Conservation (phyloP, 2,888 invertebrate genomes). For the Onthophagus sagittarius region DNA sequence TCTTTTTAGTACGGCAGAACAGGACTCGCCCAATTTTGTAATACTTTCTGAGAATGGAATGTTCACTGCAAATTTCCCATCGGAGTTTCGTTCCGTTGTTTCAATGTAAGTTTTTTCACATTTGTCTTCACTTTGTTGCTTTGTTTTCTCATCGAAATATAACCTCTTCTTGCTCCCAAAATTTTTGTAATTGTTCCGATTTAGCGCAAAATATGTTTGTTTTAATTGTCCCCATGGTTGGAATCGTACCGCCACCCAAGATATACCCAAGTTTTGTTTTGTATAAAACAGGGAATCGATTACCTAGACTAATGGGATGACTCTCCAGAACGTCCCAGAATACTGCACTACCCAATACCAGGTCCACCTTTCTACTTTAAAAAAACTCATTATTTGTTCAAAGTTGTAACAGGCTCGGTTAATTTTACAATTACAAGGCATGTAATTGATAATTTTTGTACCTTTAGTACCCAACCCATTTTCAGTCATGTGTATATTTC, state of each 20-base stretch:
- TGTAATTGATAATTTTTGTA: neutral
- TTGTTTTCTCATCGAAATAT: neutral
- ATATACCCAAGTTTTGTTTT: conserved; percentile 18
- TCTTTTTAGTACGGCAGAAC: conserved; percentile 1
- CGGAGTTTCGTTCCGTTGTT: neutral
- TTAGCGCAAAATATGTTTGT: neutral
- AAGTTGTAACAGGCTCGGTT: neutral
- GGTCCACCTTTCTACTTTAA: conserved; percentile 3
- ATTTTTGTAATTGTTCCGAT: neutral
- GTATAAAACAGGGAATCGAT: conserved; percentile 2
- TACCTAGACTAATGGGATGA: neutral
- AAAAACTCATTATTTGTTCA: conserved; percentile 1
- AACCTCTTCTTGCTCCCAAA: conserved; percentile 17
- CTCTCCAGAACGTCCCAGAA: conserved; percentile 7
- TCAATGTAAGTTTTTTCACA: conserved; percentile 7
- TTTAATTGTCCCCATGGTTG: neutral
- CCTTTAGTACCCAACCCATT: conserved; percentile 1
- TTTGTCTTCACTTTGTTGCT: neutral
- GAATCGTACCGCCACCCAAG: neutral
- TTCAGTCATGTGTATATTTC: neutral
- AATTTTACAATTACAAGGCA: conserved; percentile 12
- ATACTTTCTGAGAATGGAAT: conserved; percentile 7
- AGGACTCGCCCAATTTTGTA: neutral
- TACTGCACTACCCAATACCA: conserved; percentile 12
- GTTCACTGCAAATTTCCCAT: neutral